phyloP scores from a whole-genome alignment of 2,888 invertebrate species.

The Phalera bucephala region DNA sequence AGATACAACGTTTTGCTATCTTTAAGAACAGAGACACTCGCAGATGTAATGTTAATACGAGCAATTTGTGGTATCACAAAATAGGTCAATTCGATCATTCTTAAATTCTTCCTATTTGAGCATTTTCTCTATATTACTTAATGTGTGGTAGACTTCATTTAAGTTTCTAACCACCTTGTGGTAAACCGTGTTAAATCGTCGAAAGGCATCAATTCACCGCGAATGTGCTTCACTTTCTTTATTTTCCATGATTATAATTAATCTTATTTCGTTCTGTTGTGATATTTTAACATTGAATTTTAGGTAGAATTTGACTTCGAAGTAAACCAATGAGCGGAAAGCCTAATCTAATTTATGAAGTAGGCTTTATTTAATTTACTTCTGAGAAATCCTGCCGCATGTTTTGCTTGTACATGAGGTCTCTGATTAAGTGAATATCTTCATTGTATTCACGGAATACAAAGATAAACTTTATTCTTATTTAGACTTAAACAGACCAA shows the following conservation, averaged over 20 bases:
- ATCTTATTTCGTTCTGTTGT: constrained; percentile 9
- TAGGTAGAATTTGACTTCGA: background rate
- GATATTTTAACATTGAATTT: constrained; percentile 5
- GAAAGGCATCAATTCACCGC: constrained; percentile 26
- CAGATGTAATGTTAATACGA: no score
- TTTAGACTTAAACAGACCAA: no score
- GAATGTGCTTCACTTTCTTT: constrained; percentile 29
- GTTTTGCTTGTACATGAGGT: background rate
- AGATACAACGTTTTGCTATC: no score
- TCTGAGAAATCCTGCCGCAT: no score
- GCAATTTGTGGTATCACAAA: background rate
- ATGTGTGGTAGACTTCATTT: constrained; percentile 15
- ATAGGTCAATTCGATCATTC: background rate
- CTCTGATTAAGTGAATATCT: background rate
- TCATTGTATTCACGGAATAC: no score
- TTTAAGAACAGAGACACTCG: no score
- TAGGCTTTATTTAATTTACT: background rate
- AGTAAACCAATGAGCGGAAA: background rate
- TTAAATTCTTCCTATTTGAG: constrained; percentile 6
- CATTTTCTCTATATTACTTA: constrained; percentile 4
- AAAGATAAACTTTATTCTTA: no score
- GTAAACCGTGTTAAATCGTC: constrained; percentile 26
- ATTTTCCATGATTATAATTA: constrained; percentile 10
- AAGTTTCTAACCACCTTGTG: constrained; percentile 30
- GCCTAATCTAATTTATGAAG: background rate